A percentile compares a stretch with the other conserved stretches of the same genome.
Conservation (phyloP, 2,888 invertebrate genomes). For the Melieria crassipennis region DNA sequence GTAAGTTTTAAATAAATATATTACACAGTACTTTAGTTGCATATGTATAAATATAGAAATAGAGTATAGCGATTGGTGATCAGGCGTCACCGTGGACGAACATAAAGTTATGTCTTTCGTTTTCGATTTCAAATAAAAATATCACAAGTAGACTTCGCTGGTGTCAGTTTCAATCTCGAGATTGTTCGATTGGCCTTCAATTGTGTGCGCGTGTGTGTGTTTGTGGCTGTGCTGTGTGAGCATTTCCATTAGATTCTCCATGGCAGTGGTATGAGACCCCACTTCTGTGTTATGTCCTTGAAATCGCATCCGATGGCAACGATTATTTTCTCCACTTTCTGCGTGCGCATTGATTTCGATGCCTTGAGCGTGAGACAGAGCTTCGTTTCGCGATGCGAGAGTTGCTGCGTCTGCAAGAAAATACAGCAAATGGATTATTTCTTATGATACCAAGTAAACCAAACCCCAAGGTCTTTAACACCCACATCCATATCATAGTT, state of each 20-base stretch:
- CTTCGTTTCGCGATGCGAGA: constrained; percentile 56
- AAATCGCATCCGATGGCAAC: constrained; percentile 56
- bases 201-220: constrained; percentile 8
- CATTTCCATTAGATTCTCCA: constrained; percentile 54
- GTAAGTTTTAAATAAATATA: neutral
- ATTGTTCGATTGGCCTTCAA: constrained; percentile 39
- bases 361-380: constrained; percentile 59
- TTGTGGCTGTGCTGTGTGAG: neutral
- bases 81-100: neutral
- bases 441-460: neutral
- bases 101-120: constrained; percentile 11
- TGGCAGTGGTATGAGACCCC: constrained; percentile 63
- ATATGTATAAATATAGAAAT: constrained; percentile 8
- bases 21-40: neutral
- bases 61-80: neutral
- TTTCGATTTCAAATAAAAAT: constrained; percentile 37
- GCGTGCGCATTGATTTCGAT: constrained; percentile 48
- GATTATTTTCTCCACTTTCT: constrained; percentile 54
- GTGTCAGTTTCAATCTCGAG: constrained; percentile 37
- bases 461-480: constrained; percentile 11
- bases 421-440: neutral
- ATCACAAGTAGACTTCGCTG: constrained; percentile 45
- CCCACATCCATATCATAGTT: constrained; percentile 62
- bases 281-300: constrained; percentile 60
- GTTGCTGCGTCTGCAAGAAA: constrained; percentile 59